Percentiles rank a stretch among this genome's conserved stretches.
Conservation (phyloP, 2,888 invertebrate genomes). For the Leuctra nigra region DNA sequence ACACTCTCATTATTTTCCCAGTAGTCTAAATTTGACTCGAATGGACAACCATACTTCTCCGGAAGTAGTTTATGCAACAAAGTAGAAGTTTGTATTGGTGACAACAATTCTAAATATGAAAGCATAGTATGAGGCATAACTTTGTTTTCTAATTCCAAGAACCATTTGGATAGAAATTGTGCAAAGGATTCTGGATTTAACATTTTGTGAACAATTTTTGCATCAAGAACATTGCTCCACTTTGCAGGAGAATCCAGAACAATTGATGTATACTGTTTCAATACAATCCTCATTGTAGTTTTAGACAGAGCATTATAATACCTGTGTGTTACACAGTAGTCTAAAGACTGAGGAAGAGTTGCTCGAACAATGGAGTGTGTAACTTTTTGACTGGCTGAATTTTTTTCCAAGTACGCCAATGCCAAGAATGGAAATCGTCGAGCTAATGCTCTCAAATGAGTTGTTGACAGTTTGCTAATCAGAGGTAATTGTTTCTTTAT, state of each 20-base stretch:
- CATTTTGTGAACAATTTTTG: background rate
- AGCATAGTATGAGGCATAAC: background rate
- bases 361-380: background rate
- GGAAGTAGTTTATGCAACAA: background rate
- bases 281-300: background rate
- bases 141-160: background rate
- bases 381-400: background rate
- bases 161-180: background rate
- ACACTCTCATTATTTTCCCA: background rate
- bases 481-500: background rate
- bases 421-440: background rate
- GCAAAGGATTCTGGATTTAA: background rate
- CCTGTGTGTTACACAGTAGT: background rate
- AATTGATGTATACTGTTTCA: background rate
- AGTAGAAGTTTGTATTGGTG: background rate
- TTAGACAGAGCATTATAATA: background rate
- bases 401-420: background rate
- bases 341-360: background rate
- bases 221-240: background rate
- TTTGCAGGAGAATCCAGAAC: background rate
- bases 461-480: background rate
- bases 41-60: background rate
- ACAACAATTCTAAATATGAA: background rate
- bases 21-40: background rate
- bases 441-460: background rate